These are phyloP conservation scores for Bradypodion ventrale DNA, from an alignment of 2,797 vertebrate species.

Conservation along the genomic window DNA sequence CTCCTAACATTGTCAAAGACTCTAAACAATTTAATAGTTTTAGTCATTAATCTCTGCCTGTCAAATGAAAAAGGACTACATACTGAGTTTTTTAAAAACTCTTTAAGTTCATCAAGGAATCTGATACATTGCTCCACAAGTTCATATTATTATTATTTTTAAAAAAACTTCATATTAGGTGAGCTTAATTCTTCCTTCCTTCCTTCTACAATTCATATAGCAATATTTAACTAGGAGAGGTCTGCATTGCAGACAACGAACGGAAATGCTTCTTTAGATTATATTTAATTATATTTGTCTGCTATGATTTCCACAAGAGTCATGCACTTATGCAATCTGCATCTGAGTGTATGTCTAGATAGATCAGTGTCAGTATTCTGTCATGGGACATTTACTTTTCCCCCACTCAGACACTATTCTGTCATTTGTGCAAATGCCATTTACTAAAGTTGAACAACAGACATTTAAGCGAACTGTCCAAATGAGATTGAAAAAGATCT, in stretches of 20 bases:
- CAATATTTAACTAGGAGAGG: not conserved
- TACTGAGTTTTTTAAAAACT: not conserved
- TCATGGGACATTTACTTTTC: conserved; percentile 8
- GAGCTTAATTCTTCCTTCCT: too few relatives aligned
- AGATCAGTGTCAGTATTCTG: not conserved
- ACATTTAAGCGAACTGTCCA: not conserved
- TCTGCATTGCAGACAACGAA: not conserved
- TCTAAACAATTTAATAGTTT: not conserved
- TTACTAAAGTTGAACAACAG: not conserved
- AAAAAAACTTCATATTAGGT: not conserved
- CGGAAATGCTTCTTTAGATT: not conserved
- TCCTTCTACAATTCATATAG: not conserved
- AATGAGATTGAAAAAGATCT: conserved; percentile 3
- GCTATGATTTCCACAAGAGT: not conserved
- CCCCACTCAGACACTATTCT: not conserved
- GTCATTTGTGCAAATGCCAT: not conserved
- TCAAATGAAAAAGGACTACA: not conserved
- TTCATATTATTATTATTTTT: not conserved
- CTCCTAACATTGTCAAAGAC: not conserved
- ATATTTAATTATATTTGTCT: not conserved
- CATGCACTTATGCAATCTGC: not conserved
- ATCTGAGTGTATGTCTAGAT: not conserved
- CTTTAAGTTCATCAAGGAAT: not conserved
- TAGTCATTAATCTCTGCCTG: not conserved
- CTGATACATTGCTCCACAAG: not conserved